Conservation (phyloP, 2,888 invertebrate genomes). For the Lymantria monacha region DNA sequence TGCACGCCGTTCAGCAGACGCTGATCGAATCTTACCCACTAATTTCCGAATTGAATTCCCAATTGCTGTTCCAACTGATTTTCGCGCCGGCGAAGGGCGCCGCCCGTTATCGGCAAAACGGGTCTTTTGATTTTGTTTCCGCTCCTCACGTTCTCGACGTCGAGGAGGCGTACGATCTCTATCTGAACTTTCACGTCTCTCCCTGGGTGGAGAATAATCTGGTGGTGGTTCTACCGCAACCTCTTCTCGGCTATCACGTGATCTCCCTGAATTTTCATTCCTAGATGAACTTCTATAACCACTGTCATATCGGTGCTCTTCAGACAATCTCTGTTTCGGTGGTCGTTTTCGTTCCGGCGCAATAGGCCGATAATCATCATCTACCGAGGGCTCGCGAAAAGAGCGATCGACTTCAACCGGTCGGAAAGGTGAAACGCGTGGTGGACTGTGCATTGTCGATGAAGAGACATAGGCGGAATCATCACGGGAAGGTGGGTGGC, state of each 20-base stretch:
- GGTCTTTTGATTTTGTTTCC: slow-evolving; percentile 87
- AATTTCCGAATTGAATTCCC: slow-evolving; percentile 92
- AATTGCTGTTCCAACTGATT: slow-evolving; percentile 84
- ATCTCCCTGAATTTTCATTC: slow-evolving; percentile 77
- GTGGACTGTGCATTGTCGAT: slow-evolving; percentile 81
- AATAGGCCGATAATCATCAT: slow-evolving; percentile 78
- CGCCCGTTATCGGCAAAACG: slow-evolving; percentile 82
- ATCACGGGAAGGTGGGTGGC: slow-evolving; percentile 77
- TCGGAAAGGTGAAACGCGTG: slow-evolving; percentile 76
- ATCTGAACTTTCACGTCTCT: slow-evolving; percentile 68
- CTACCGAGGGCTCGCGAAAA: slow-evolving; percentile 76
- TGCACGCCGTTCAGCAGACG: slow-evolving; percentile 84
- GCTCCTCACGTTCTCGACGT: slow-evolving; percentile 74
- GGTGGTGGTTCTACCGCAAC: slow-evolving; percentile 85
- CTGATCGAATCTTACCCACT: slow-evolving; percentile 91
- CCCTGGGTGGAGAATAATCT: slow-evolving; percentile 86
- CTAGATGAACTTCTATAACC: slow-evolving; percentile 82
- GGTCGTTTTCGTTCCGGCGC: slow-evolving; percentile 86
- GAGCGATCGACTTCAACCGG: slow-evolving; percentile 70
- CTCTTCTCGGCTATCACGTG: slow-evolving; percentile 72
- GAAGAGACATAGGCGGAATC: slow-evolving; percentile 82
- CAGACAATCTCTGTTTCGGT: slow-evolving; percentile 76
- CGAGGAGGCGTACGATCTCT: slow-evolving; percentile 70
- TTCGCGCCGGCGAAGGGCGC: slow-evolving; percentile 66
- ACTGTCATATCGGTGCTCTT: slow-evolving; percentile 80